Conservation (phyloP, 2,113 vertebrate genomes). For the Piaya cayana region DNA sequence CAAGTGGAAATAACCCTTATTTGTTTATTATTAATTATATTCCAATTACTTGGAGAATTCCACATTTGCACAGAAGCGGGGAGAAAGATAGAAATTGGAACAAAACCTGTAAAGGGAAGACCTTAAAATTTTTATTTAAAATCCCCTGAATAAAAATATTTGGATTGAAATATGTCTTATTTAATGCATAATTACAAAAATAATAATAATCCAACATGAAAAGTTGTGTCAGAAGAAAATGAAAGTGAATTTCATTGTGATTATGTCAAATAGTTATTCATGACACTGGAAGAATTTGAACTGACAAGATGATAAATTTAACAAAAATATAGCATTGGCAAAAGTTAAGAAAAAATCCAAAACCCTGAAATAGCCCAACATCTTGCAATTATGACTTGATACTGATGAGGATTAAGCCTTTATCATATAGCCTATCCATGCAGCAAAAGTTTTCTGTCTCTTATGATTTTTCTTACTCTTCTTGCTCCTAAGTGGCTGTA, state of each 20-base stretch:
- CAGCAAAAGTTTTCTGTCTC: not conserved
- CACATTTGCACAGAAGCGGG: not conserved
- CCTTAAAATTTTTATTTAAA: not conserved
- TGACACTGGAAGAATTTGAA: not conserved
- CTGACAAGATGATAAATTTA: not conserved
- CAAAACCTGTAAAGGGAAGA: not conserved
- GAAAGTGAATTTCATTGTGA: not conserved
- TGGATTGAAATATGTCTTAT: not conserved
- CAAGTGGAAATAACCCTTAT: not conserved
- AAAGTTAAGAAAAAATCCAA: not conserved
- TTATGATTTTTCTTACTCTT: not conserved
- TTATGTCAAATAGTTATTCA: not conserved
- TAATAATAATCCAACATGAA: not conserved
- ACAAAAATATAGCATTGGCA: not conserved
- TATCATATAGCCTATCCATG: rapidly evolving
- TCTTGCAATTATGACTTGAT: not conserved
- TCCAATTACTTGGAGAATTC: not conserved
- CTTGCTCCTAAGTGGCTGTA: not conserved
- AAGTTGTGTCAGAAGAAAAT: not conserved
- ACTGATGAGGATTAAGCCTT: not conserved
- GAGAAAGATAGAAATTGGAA: not conserved
- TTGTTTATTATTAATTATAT: not conserved
- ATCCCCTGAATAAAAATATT: not conserved
- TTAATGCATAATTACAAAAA: not conserved
- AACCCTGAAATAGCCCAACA: not conserved